Conservation (phyloP, 2,797 vertebrate genomes). For the Numenius phaeopus region DNA sequence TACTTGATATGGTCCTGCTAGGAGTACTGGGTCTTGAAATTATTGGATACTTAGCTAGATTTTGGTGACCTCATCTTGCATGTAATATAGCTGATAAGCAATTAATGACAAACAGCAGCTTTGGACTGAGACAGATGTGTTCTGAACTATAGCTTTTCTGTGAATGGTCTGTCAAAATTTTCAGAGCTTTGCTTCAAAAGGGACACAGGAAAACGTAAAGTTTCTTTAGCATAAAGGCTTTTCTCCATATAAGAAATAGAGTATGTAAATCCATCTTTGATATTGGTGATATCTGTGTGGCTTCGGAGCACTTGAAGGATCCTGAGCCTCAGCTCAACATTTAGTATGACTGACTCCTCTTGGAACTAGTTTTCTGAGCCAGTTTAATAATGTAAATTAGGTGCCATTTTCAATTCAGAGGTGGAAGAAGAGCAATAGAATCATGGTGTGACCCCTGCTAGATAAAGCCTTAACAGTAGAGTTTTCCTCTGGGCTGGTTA, state of each 20-base stretch:
- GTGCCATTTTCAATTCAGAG: neutral
- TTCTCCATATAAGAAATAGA: neutral
- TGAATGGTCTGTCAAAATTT: neutral
- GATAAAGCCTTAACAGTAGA: neutral
- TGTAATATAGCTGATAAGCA: neutral
- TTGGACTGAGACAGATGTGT: neutral
- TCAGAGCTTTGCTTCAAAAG: neutral
- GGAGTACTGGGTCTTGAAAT: neutral
- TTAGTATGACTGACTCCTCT: neutral
- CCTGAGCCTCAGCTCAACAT: neutral
- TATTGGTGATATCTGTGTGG: neutral
- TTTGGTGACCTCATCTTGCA: neutral
- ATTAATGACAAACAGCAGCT: neutral
- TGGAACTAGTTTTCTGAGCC: neutral
- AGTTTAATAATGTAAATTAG: neutral
- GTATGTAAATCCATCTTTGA: neutral
- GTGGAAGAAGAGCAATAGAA: neutral
- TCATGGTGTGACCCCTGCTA: neutral
- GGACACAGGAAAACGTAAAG: neutral
- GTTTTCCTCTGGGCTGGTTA: neutral
- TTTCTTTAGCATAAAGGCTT: neutral
- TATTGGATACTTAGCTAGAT: neutral
- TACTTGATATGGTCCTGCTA: neutral
- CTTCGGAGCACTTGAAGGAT: neutral
- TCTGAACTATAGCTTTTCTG: neutral